phyloP scores from a whole-genome alignment of 2,113 vertebrate genomes.

The Glaucomys volans region DNA sequence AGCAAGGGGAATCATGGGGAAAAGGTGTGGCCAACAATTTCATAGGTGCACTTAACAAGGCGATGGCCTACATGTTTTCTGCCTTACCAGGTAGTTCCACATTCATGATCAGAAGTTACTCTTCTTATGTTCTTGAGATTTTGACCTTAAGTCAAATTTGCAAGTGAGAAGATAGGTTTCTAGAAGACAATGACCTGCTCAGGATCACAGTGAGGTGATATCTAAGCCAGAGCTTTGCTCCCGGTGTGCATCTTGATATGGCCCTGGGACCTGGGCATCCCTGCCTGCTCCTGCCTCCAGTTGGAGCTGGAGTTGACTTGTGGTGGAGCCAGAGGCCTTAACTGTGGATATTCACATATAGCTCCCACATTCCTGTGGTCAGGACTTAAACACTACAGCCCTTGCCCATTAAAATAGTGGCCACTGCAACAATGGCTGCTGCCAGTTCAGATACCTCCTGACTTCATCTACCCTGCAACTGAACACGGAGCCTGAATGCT shows the following conservation, averaged over 20 bases:
- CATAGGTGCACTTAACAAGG: too few relatives aligned
- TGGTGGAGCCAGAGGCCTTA: background rate
- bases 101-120: background rate
- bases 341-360: accelerated
- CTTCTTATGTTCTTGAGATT: background rate
- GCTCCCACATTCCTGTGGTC: background rate
- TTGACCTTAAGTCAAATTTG: background rate
- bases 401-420: background rate
- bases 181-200: background rate
- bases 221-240: background rate
- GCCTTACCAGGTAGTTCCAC: background rate
- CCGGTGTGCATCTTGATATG: background rate
- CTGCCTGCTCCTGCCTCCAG: background rate
- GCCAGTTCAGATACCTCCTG: background rate
- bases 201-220: accelerated
- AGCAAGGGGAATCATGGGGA: background rate
- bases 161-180: background rate
- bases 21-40: accelerated
- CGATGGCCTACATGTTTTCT: accelerated
- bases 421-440: background rate
- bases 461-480: background rate
- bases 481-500: background rate
- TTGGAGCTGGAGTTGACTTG: background rate
- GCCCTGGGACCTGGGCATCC: accelerated
- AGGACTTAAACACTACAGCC: background rate